phyloP scores from a whole-genome alignment of 2,888 invertebrate genomes.

The Exephanes ischioxanthus region DNA sequence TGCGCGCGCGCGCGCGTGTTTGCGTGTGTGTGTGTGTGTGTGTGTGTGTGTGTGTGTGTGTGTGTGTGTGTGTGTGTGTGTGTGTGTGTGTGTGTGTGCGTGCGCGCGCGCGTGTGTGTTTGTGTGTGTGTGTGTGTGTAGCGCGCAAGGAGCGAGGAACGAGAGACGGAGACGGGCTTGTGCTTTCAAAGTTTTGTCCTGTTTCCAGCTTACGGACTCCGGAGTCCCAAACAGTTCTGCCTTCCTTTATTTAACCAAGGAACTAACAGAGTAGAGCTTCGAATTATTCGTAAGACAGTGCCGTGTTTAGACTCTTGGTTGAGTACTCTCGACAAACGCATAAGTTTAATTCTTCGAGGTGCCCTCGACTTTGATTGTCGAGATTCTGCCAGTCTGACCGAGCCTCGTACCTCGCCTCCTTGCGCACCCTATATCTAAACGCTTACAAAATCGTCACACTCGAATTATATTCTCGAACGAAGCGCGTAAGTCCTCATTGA shows the following conservation, averaged over 20 bases:
- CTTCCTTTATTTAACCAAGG: slow-evolving; percentile 13
- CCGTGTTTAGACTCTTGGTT: slow-evolving; percentile 24
- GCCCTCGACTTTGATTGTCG: not conserved
- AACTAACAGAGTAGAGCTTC: slow-evolving; percentile 25
- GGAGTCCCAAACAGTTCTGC: slow-evolving; percentile 2
- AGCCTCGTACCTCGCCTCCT: slow-evolving; percentile 21
- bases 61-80: not conserved
- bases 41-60: not conserved
- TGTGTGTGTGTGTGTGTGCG: too few species aligned
- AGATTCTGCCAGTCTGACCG: slow-evolving; percentile 12
- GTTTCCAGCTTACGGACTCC: slow-evolving; percentile 23
- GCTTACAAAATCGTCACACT: slow-evolving; percentile 18
- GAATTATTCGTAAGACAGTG: slow-evolving; percentile 23
- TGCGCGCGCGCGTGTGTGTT: too few species aligned
- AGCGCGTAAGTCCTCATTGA: slow-evolving; percentile 8
- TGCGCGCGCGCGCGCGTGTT: too few species aligned
- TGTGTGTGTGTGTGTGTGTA: too few species aligned
- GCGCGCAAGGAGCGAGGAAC: slow-evolving; percentile 44
- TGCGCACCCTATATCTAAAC: slow-evolving; percentile 1
- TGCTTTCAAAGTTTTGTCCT: slow-evolving; percentile 51
- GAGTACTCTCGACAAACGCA: not conserved
- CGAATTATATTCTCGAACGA: slow-evolving; percentile 21
- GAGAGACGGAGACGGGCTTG: slow-evolving; percentile 38
- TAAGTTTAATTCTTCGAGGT: not conserved
- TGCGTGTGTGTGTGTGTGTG: too few species aligned